phyloP scores from a whole-genome alignment of 2,888 invertebrate species.

The Drosophila gaucha region DNA sequence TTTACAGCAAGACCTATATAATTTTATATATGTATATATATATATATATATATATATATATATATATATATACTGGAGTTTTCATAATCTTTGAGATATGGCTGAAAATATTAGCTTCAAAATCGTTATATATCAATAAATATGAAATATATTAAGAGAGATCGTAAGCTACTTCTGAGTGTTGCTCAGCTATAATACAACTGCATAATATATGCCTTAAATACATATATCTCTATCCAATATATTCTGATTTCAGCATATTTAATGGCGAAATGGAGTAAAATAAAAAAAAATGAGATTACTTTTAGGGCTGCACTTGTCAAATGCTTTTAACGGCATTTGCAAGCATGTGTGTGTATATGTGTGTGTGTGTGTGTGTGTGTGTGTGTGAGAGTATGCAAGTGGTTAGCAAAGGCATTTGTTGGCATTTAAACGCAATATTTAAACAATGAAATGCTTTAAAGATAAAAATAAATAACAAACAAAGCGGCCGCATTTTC shows the following conservation, averaged over 20 bases:
- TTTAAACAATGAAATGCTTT: constrained; percentile 66
- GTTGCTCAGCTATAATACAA: not conserved
- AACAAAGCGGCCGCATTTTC: constrained; percentile 53
- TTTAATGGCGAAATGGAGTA: not conserved
- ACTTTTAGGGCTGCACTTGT: constrained; percentile 36
- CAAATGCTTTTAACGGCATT: constrained; percentile 31
- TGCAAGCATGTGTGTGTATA: not conserved
- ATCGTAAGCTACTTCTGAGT: not conserved
- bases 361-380: not conserved
- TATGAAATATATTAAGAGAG: not conserved
- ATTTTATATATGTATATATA: no score
- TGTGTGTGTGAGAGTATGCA: not conserved
- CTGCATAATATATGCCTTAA: not conserved
- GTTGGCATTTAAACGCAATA: constrained; percentile 64
- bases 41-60: no score
- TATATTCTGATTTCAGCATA: not conserved
- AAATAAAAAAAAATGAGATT: constrained; percentile 35
- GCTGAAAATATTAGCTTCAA: no score
- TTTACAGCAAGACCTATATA: no score
- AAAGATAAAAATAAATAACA: constrained; percentile 73
- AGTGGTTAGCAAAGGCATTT: constrained; percentile 7
- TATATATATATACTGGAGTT: no score
- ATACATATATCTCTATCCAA: not conserved
- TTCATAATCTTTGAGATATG: no score
- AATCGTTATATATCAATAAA: not conserved